Evolutionary conservation across 2,797 vertebrate genomes (phyloP), one percentile per base, ranked within the genome.

Genomic region (Trachurus trachurus): DNA sequence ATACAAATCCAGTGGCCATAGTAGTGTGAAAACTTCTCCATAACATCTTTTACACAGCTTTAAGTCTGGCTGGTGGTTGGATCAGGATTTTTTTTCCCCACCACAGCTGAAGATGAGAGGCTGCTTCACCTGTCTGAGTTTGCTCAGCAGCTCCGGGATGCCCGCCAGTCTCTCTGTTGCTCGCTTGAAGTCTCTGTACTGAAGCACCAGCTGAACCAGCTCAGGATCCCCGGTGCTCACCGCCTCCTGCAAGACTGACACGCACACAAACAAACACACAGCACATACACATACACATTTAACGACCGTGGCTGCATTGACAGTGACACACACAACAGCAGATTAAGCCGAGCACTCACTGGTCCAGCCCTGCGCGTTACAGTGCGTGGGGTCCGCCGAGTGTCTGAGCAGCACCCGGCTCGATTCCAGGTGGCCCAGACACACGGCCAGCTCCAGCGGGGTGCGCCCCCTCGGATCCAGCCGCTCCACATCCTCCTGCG

Each of bases 211-310:
- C 87, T 99, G 97, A 17, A 98, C 97, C 87, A 99, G 96, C 91
- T 99, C 98, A 0, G 98, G 98, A 83, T 99, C 98, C 60, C 98
- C 97, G 0, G 98, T 99, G 94, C 98, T 99, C 72, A 99, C 97
- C 0, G 98, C 97, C 91, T 98, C 98, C 95, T 99, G 98, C 84
- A 99, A 94, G 76, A 98, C 98, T 99, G 80, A 71, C 81, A 89
- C 65, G 84, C 3, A 66, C 58, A 52, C 26, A 26, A 1, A 26
- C 26, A 26, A 1, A 26, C 26, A 26, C 26, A 26, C 26, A 26
- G 26, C 26, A 71, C 81, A 89, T 63, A 84, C 3, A 66, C 58
- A 52, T 57, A n/a, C 69, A 74, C 62, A 62, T 76, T 72, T 8
- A 58, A 68, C n/a, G 54, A 56, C 49, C 56, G 26, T 26, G 0